Evolutionary conservation across 2,113 vertebrate species (phyloP), one percentile per base, ranked within the genome.

Genomic region (Stegastes partitus): DNA sequence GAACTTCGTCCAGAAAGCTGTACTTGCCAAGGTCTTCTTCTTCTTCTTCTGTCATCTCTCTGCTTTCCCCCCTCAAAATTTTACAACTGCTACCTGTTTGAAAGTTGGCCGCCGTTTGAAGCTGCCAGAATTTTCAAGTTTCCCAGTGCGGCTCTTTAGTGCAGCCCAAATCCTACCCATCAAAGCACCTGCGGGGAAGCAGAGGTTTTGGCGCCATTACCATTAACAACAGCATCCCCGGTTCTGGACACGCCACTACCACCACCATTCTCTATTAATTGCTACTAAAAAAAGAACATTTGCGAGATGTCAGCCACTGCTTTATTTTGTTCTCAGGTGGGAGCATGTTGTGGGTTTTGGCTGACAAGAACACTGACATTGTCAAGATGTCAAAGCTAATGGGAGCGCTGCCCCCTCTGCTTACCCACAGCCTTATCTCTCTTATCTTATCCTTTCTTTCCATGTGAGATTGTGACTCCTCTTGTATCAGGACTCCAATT

Each of bases 311-410:
- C 75, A 64, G 47, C 28, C 57, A 0, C 28, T 1, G 26, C 11
- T 1, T 2, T 11, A 1, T 47, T 31, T 1, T 68, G 66, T n/a
- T 74, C 12, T 0, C 44, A 74, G 50, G 66, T 31, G 19, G 26
- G 61, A 45, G 57, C 39, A 21, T 5, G 23, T 21, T 59, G 22
- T 47, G 26, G 68, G 42, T 70, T 37, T 61, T 26, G 56, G 39
- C 81, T 67, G 71, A 79, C 25, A 45, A 2, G 68, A 73, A 68
- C 16, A 15, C 39, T 64, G 62, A 59, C 61, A 26, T 55, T 61
- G 54, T 77, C 37, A 67, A 57, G 37, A 82, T 82, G 75, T 59
- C 50, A 56, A 26, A 75, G 82, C 49, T 57, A 65, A 74, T 57
- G n/a, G 65, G 66, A 77, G 70, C 1, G 7, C 44, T 58, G 21